Conservation (phyloP, 2,888 invertebrate species). For the Pteria penguin region DNA sequence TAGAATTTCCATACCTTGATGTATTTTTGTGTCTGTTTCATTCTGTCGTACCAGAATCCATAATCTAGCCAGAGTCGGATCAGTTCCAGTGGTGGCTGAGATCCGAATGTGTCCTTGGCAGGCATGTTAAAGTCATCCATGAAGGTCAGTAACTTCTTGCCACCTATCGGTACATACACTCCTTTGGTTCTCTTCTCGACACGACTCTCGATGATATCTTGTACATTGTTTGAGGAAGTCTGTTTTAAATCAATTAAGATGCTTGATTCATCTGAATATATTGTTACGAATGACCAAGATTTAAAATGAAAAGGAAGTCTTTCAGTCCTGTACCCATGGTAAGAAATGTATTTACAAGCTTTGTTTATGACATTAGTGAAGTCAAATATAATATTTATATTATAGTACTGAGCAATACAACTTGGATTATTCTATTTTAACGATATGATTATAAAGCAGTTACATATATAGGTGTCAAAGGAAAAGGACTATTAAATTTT, state of each 20-base stretch:
- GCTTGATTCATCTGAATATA: background rate
- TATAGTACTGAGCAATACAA: too few relatives aligned
- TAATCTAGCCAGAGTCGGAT: slow-evolving; percentile 93
- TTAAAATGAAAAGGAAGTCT: too few relatives aligned
- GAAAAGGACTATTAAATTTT: too few relatives aligned
- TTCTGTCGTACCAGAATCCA: slow-evolving; percentile 92
- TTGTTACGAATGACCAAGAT: too few relatives aligned
- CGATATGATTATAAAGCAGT: too few relatives aligned
- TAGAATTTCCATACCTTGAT: slow-evolving; percentile 85
- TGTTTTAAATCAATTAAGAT: slow-evolving; percentile 72
- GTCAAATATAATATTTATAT: too few relatives aligned
- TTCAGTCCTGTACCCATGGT: too few relatives aligned
- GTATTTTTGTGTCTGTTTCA: slow-evolving; percentile 88
- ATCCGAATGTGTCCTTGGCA: slow-evolving; percentile 91
- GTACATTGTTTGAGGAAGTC: slow-evolving; percentile 91
- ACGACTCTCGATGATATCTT: slow-evolving; percentile 91
- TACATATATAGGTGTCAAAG: too few relatives aligned
- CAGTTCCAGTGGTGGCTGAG: slow-evolving; percentile 92
- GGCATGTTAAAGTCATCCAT: slow-evolving; percentile 97
- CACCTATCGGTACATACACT: slow-evolving; percentile 88
- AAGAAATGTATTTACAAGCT: too few relatives aligned
- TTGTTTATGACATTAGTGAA: too few relatives aligned
- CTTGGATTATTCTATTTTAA: too few relatives aligned
- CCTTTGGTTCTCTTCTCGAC: slow-evolving; percentile 93
- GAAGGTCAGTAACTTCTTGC: slow-evolving; percentile 91